phyloP scores from a whole-genome alignment of 1,140 invertebrate genomes.

The Calephelis virginiensis region DNA sequence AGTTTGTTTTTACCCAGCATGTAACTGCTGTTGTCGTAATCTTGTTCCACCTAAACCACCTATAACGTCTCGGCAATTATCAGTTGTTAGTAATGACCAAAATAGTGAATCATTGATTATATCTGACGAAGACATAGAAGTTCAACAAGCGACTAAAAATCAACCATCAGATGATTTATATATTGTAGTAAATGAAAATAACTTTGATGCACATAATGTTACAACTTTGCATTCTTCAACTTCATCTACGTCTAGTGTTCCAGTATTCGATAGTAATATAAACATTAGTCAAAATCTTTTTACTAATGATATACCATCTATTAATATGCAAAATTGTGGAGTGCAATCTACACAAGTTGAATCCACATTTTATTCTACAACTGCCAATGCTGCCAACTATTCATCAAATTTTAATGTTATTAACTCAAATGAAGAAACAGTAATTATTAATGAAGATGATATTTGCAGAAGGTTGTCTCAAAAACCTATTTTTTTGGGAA shows the following conservation, averaged over 20 bases:
- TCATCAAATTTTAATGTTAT: not conserved
- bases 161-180: not conserved
- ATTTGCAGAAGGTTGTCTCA: not conserved
- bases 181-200: not conserved
- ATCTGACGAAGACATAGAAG: slow-evolving; percentile 2
- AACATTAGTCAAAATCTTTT: not conserved
- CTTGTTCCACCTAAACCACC: not conserved
- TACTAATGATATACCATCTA: no score
- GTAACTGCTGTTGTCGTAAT: slow-evolving; percentile 5
- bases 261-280: not conserved
- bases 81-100: not conserved
- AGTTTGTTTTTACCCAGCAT: not conserved
- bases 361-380: not conserved
- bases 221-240: no score
- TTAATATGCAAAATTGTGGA: not conserved
- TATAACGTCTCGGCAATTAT: not conserved
- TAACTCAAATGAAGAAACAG: not conserved
- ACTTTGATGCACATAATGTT: not conserved
- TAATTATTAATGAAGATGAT: slow-evolving; percentile 1
- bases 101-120: not conserved
- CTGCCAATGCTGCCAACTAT: not conserved
- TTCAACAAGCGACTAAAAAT: not conserved
- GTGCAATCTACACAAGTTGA: no score
- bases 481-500: slow-evolving; percentile 32
- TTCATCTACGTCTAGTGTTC: not conserved